phyloP scores from a whole-genome alignment of 2,888 invertebrate species.

The Apoda limacodes region DNA sequence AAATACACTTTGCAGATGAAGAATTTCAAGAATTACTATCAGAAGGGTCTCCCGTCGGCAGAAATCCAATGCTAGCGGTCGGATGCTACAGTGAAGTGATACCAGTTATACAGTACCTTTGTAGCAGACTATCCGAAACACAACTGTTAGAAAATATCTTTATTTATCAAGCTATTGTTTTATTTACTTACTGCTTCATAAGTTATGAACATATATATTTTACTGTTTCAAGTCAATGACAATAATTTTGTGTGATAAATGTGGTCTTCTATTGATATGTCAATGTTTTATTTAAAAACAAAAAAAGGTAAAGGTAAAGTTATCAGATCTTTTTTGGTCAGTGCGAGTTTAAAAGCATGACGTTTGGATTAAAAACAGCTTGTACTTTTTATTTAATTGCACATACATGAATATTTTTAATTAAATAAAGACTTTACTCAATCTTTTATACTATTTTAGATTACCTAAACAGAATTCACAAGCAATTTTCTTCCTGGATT shows the following conservation, averaged over 20 bases:
- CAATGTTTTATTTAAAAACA: too few relatives aligned
- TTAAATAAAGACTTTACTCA: too few relatives aligned
- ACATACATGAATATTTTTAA: too few relatives aligned
- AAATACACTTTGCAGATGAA: conserved; percentile 66
- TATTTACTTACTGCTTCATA: neutral
- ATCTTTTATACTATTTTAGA: conserved; percentile 53
- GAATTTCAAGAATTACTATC: conserved; percentile 79
- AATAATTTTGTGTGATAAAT: too few relatives aligned
- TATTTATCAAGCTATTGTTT: neutral
- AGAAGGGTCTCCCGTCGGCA: conserved; percentile 56
- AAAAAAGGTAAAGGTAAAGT: too few relatives aligned
- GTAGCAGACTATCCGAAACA: conserved; percentile 85
- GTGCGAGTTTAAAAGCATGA: too few relatives aligned
- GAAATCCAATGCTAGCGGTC: conserved; percentile 73
- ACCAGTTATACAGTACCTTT: conserved; percentile 89
- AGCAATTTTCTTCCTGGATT: conserved; percentile 86
- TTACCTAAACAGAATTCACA: conserved; percentile 72
- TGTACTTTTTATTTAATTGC: neutral
- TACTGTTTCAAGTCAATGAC: too few relatives aligned
- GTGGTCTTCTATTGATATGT: too few relatives aligned
- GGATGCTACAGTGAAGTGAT: conserved; percentile 92
- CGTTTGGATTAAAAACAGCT: too few relatives aligned
- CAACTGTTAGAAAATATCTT: conserved; percentile 70
- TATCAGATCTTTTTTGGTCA: too few relatives aligned
- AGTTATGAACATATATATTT: conserved; percentile 8